Evolutionary conservation across 2,113 vertebrate species (phyloP).

Genomic region (Thryonomys swinderianus): DNA sequence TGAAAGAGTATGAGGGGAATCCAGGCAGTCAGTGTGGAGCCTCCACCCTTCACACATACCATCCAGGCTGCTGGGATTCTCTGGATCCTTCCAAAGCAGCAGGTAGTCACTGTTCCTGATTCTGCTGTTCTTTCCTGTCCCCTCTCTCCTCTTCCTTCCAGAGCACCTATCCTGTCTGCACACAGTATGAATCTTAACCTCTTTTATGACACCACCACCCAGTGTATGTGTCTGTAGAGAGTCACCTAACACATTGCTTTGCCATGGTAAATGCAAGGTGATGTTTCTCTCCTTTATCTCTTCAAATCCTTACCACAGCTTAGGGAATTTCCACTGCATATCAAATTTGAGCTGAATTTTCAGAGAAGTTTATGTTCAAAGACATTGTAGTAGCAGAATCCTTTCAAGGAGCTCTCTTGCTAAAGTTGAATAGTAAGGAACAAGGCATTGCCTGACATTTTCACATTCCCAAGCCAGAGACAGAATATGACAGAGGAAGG

Average conservation of each 20-base stretch:
- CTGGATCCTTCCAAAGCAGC: not conserved
- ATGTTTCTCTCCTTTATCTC: not conserved
- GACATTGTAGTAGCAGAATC: slow-evolving; percentile 67
- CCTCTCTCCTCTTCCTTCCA: not conserved
- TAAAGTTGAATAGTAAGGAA: slow-evolving; percentile 56
- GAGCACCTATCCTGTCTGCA: not conserved
- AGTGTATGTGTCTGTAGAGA: not conserved
- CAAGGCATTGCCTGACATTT: slow-evolving; percentile 57
- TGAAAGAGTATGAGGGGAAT: not conserved
- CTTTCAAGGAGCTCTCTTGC: slow-evolving; percentile 59
- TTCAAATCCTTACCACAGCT: slow-evolving; percentile 35
- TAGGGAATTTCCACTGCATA: slow-evolving; percentile 29
- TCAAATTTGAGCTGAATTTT: slow-evolving; percentile 55
- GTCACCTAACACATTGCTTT: not conserved
- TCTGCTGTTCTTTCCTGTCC: not conserved
- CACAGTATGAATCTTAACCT: not conserved
- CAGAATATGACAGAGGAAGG: not conserved
- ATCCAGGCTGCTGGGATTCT: not conserved
- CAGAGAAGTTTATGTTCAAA: slow-evolving; percentile 73
- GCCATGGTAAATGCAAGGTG: not conserved
- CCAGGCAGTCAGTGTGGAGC: not conserved
- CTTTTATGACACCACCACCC: not conserved
- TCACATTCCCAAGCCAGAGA: slow-evolving; percentile 62
- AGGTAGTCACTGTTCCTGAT: not conserved
- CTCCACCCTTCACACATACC: not conserved